phyloP scores from a whole-genome alignment of 2,113 vertebrate genomes.

The Protobothrops flavoviridis region DNA sequence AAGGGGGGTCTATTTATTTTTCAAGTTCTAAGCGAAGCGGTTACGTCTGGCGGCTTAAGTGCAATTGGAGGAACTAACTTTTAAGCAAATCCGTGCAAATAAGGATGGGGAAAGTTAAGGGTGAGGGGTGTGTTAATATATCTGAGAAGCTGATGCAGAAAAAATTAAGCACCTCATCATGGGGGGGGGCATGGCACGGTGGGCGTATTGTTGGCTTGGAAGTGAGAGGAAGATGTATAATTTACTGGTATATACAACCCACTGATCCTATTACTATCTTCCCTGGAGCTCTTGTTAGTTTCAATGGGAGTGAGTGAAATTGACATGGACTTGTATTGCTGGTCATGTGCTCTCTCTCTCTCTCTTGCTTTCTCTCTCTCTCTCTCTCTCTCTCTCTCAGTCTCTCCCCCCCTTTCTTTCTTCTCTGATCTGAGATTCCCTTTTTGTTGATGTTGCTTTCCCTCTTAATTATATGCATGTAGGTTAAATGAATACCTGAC shows the following conservation, averaged over 20 bases:
- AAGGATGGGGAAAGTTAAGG: conserved; percentile 78
- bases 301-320: conserved; percentile 88
- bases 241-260: conserved; percentile 88
- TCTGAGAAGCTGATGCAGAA: conserved; percentile 81
- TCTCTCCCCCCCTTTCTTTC: conserved; percentile 70
- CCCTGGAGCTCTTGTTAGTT: conserved; percentile 84
- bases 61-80: conserved; percentile 78
- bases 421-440: conserved; percentile 83
- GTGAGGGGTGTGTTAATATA: conserved; percentile 67
- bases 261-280: conserved; percentile 85
- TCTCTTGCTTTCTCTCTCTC: conserved; percentile 72
- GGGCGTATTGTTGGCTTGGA: conserved; percentile 87
- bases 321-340: conserved; percentile 89
- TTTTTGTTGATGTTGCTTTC: conserved; percentile 82
- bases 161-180: conserved; percentile 85
- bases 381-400: conserved; percentile 77
- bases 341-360: conserved; percentile 80
- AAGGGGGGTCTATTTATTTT: conserved; percentile 64
- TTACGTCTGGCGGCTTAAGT: conserved; percentile 71
- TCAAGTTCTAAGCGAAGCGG: conserved; percentile 69
- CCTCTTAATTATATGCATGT: conserved; percentile 90
- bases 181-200: conserved; percentile 78
- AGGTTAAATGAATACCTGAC: conserved; percentile 92
- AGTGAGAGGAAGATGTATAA: conserved; percentile 86
- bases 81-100: conserved; percentile 78